Percentiles rank a stretch among this genome's conserved stretches.
These are phyloP conservation scores for Planococcus citri DNA, from an alignment of 1,140 invertebrate genomes.

Conservation along the genomic window DNA sequence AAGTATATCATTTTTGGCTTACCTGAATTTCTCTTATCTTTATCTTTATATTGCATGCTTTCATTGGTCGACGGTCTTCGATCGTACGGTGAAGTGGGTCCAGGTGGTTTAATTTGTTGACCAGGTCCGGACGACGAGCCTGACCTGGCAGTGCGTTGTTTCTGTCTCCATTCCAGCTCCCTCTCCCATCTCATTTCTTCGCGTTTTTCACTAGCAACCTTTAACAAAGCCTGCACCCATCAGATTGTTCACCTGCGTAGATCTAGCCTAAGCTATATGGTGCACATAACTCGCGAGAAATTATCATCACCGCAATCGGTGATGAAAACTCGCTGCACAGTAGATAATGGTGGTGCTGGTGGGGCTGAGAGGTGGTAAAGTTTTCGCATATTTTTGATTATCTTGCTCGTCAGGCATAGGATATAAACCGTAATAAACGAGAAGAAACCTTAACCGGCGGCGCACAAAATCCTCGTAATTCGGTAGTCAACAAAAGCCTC, in stretches of 20 bases:
- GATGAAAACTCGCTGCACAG: no score
- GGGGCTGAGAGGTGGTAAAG: no score
- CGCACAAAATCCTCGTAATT: background rate
- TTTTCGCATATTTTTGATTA: no score
- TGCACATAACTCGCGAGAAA: no score
- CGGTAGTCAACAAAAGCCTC: background rate
- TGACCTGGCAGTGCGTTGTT: constrained; percentile 28
- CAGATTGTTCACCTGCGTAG: background rate
- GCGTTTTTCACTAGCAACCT: constrained; percentile 41
- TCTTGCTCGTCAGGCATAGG: no score
- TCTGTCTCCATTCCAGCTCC: constrained; percentile 38
- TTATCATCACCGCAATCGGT: no score
- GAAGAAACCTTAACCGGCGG: background rate
- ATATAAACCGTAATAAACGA: background rate
- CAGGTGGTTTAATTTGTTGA: constrained; percentile 25
- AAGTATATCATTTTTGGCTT: background rate
- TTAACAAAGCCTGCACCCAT: constrained; percentile 28
- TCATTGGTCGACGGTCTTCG: constrained; percentile 25
- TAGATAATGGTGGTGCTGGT: no score
- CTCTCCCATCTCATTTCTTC: constrained; percentile 37
- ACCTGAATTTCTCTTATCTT: background rate
- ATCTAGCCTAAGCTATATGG: no score
- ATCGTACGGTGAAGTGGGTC: constrained; percentile 25
- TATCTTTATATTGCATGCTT: background rate
- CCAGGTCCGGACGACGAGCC: constrained; percentile 26